These are phyloP conservation scores for Nothura maculosa DNA, from an alignment of 2,797 vertebrate species.

Conservation along the genomic window DNA sequence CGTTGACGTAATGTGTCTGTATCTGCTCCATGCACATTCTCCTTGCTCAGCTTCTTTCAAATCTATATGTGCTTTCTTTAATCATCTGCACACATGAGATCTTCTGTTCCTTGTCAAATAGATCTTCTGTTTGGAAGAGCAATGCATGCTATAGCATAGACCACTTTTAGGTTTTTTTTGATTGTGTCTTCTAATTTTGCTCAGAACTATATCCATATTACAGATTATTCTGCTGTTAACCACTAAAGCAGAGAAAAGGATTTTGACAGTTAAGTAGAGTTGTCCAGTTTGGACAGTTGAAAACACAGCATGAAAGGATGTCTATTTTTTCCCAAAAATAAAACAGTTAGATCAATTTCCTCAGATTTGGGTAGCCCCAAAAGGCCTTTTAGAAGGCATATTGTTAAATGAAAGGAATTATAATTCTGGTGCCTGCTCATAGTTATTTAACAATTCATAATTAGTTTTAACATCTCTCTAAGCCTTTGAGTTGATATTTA, in stretches of 20 bases:
- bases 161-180: neutral
- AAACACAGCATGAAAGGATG: neutral
- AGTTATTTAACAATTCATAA: neutral
- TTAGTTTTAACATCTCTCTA: slow-evolving; percentile 19
- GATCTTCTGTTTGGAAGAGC: neutral
- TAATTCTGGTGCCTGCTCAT: neutral
- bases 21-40: neutral
- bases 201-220: neutral
- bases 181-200: neutral
- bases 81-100: neutral
- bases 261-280: neutral
- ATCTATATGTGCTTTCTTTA: neutral
- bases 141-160: neutral
- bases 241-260: neutral
- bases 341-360: neutral
- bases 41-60: neutral
- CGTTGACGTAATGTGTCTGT: neutral
- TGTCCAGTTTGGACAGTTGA: neutral
- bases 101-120: neutral
- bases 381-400: neutral
- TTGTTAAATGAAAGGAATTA: neutral
- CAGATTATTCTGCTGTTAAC: neutral
- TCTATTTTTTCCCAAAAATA: neutral
- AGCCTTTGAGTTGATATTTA: neutral
- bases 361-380: neutral